A percentile compares a stretch with the other conserved stretches of the same genome.
Conservation (phyloP, 2,113 vertebrate genomes). For the Clarias magur region DNA sequence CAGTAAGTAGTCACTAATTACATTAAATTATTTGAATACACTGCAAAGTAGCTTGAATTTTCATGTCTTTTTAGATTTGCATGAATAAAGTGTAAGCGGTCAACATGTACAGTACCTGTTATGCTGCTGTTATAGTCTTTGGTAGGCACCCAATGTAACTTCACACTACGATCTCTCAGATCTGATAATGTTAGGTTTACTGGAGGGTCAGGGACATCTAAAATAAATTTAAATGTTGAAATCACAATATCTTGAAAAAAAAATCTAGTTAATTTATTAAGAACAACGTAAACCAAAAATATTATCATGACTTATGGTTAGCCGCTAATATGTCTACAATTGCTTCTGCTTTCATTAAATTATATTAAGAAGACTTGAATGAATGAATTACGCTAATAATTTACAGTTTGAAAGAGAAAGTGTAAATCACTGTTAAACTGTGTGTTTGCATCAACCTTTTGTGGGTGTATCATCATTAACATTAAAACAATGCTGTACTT, state of each 20-base stretch:
- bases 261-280: neutral
- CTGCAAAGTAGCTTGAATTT: neutral
- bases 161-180: slow-evolving; percentile 73
- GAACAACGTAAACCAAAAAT: neutral
- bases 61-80: neutral
- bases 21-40: slow-evolving; percentile 15
- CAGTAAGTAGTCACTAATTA: slow-evolving; percentile 34
- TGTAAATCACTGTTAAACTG: no score
- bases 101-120: slow-evolving; percentile 73
- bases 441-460: neutral
- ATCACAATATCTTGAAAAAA: neutral
- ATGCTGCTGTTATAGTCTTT: slow-evolving; percentile 83
- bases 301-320: neutral
- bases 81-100: neutral
- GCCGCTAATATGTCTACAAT: neutral
- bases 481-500: neutral
- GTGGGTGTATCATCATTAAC: neutral
- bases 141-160: slow-evolving; percentile 81
- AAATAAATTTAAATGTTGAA: neutral
- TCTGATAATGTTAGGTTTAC: slow-evolving; percentile 75
- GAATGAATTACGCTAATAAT: neutral
- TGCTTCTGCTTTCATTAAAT: neutral
- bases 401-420: neutral
- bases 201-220: slow-evolving; percentile 88
- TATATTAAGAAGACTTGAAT: neutral